A percentile compares a stretch with the other conserved stretches of the same genome.
Evolutionary conservation across 1,140 invertebrate species (phyloP).

Genomic region (Lepidurus arcticus): DNA sequence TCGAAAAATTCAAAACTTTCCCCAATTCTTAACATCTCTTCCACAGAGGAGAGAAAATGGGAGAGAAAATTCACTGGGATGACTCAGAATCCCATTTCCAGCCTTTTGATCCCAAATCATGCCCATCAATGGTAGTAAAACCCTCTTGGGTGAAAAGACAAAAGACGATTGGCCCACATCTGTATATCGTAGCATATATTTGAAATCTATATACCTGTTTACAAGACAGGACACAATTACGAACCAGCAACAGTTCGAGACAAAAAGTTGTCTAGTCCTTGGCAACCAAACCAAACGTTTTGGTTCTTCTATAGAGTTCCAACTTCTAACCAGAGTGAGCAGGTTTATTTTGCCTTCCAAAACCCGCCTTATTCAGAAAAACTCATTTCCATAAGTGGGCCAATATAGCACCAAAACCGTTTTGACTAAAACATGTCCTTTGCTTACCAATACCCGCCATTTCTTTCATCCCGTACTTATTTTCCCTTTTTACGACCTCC

Average conservation of each 20-base stretch:
- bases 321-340: background rate
- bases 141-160: background rate
- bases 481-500: background rate
- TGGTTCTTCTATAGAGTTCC: background rate
- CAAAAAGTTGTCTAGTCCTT: slow-evolving; percentile 22
- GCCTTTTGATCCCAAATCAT: background rate
- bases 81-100: slow-evolving; percentile 4
- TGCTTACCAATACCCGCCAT: background rate
- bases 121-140: slow-evolving; percentile 7
- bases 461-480: background rate
- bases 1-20: no score
- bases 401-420: background rate
- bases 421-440: background rate
- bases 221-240: slow-evolving; percentile 4
- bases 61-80: background rate
- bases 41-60: background rate
- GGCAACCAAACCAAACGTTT: background rate
- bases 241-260: background rate
- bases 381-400: background rate
- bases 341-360: background rate
- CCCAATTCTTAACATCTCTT: no score
- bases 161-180: slow-evolving; percentile 14
- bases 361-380: background rate
- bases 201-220: slow-evolving; percentile 14
- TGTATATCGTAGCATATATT: background rate